Evolutionary conservation across 2,113 vertebrate genomes (phyloP).

Genomic region (Ornithorhynchus anatinus): DNA sequence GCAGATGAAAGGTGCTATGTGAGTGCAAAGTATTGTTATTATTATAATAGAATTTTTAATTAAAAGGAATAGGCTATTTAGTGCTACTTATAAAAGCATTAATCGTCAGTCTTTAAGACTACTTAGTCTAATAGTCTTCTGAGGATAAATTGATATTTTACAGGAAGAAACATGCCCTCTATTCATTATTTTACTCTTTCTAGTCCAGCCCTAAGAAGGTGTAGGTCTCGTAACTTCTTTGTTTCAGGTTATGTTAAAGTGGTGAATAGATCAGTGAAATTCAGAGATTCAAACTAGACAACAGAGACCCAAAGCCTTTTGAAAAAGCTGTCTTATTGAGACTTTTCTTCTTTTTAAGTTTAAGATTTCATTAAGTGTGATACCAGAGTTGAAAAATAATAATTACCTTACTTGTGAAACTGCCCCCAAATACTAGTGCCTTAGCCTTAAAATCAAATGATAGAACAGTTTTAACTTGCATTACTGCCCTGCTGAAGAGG

Average conservation of each 20-base stretch:
- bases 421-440: neutral
- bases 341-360: neutral
- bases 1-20: constrained; percentile 50
- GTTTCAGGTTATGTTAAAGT: neutral
- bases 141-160: constrained; percentile 9
- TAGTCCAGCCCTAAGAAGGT: neutral
- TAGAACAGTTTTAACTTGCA: too few species aligned
- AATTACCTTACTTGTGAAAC: neutral
- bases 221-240: neutral
- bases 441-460: too few species aligned
- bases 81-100: constrained; percentile 49
- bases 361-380: rapidly evolving
- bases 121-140: constrained; percentile 40
- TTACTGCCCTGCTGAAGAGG: too few species aligned
- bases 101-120: constrained; percentile 35
- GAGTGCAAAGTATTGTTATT: constrained; percentile 63
- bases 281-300: neutral
- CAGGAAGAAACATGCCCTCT: constrained; percentile 1
- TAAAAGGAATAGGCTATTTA: constrained; percentile 54
- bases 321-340: neutral
- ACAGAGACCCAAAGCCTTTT: neutral
- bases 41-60: constrained; percentile 66
- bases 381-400: neutral
- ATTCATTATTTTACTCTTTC: constrained; percentile 6
- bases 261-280: neutral